phyloP scores from a whole-genome alignment of 2,797 vertebrate species.

The Schizothorax lantsangensis region DNA sequence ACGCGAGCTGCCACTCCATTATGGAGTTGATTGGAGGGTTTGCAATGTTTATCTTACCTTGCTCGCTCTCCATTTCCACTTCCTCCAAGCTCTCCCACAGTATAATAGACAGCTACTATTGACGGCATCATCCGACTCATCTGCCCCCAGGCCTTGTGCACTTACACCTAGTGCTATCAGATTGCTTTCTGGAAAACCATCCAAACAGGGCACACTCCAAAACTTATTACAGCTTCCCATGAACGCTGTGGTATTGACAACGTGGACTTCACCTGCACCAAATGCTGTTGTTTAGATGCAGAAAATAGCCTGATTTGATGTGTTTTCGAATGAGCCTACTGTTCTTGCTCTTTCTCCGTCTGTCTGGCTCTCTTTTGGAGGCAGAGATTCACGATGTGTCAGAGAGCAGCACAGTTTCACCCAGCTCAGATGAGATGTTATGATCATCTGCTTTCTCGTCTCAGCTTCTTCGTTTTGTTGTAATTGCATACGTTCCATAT shows the following conservation, averaged over 20 bases:
- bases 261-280: conserved; percentile 35
- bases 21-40: conserved; percentile 80
- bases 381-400: conserved; percentile 22
- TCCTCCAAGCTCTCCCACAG: conserved; percentile 71
- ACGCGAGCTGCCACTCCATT: conserved; percentile 74
- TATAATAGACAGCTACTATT: conserved; percentile 59
- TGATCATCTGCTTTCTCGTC: conserved; percentile 30
- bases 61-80: conserved; percentile 73
- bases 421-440: conserved; percentile 9
- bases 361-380: background rate
- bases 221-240: conserved; percentile 51
- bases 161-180: conserved; percentile 53
- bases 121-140: conserved; percentile 44
- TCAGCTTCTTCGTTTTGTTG: conserved; percentile 24
- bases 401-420: conserved; percentile 7
- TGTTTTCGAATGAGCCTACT: conserved; percentile 14
- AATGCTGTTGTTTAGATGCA: conserved; percentile 33
- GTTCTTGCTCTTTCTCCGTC: conserved; percentile 3
- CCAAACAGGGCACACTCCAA: conserved; percentile 40
- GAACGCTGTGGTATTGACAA: conserved; percentile 38
- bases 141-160: conserved; percentile 37
- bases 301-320: conserved; percentile 44
- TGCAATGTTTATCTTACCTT: conserved; percentile 78
- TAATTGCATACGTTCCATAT: conserved; percentile 15
- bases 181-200: conserved; percentile 54